These are phyloP conservation scores for Pogoniulus pusillus DNA, from an alignment of 2,797 vertebrate genomes.

Conservation along the genomic window DNA sequence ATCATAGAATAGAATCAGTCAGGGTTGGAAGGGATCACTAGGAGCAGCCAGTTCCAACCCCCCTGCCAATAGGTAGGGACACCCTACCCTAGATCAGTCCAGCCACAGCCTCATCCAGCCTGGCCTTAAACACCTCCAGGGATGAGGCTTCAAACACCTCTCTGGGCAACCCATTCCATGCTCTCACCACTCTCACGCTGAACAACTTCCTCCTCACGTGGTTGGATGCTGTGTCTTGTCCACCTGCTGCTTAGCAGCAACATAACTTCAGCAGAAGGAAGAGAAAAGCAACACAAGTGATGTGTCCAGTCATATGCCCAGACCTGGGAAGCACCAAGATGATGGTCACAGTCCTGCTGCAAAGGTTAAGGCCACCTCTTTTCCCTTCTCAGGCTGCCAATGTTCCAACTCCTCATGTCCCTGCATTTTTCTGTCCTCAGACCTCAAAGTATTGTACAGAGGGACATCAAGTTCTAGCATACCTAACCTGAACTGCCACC, in stretches of 20 bases:
- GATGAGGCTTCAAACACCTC: no score
- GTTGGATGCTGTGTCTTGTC: no score
- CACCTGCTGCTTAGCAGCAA: not conserved
- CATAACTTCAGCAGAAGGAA: not conserved
- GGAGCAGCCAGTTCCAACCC: no score
- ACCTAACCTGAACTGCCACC: rapidly evolving
- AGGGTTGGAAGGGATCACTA: no score
- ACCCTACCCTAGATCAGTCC: no score
- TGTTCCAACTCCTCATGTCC: not conserved
- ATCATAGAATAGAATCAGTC: no score
- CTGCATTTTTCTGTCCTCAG: not conserved
- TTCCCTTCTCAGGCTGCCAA: not conserved
- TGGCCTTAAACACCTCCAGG: no score
- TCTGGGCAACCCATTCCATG: no score
- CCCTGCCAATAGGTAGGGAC: no score
- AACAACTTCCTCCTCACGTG: no score
- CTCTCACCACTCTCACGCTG: no score
- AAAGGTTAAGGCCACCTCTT: not conserved
- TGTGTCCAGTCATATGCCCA: not conserved
- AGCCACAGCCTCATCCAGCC: no score
- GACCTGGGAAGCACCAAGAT: not conserved
- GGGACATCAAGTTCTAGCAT: rapidly evolving
- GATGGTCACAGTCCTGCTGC: not conserved
- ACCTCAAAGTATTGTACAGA: not conserved
- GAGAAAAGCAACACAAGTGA: rapidly evolving